Percentiles rank a stretch among this genome's conserved stretches.
These are phyloP conservation scores for Sorex araneus DNA, from an alignment of 2,113 vertebrate species.

Conservation along the genomic window DNA sequence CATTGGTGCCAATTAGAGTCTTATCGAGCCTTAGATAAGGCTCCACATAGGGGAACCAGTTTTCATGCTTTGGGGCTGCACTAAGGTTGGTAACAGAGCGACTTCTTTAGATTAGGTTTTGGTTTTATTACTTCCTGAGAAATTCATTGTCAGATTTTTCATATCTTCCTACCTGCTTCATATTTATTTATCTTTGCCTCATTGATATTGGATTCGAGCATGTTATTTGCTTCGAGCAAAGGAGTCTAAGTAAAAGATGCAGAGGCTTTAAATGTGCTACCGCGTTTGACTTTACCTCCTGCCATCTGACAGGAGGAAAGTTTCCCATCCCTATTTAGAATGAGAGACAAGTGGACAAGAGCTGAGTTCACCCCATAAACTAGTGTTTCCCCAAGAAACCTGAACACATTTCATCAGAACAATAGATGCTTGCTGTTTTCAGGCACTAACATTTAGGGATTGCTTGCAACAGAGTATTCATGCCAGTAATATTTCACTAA, in stretches of 20 bases:
- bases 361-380: background rate
- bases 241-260: background rate
- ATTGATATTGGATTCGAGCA: background rate
- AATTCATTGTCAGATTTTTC: too few relatives aligned
- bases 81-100: too few relatives aligned
- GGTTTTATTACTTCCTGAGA: too few relatives aligned
- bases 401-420: background rate
- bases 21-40: too few relatives aligned
- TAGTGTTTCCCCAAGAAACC: background rate
- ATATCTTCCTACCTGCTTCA: too few relatives aligned
- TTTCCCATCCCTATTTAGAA: background rate
- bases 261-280: background rate
- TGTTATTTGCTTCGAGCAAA: background rate
- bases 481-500: constrained; percentile 4
- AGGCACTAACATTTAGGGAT: background rate
- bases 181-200: background rate
- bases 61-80: too few relatives aligned
- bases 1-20: too few relatives aligned
- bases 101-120: too few relatives aligned
- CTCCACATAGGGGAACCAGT: too few relatives aligned
- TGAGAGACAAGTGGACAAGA: background rate
- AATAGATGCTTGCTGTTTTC: background rate
- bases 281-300: background rate
- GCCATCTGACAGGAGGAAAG: background rate
- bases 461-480: background rate